A percentile compares a stretch with the other conserved stretches of the same genome.
Conservation (phyloP, 2,113 vertebrate species). For the Nycticorax nycticorax region DNA sequence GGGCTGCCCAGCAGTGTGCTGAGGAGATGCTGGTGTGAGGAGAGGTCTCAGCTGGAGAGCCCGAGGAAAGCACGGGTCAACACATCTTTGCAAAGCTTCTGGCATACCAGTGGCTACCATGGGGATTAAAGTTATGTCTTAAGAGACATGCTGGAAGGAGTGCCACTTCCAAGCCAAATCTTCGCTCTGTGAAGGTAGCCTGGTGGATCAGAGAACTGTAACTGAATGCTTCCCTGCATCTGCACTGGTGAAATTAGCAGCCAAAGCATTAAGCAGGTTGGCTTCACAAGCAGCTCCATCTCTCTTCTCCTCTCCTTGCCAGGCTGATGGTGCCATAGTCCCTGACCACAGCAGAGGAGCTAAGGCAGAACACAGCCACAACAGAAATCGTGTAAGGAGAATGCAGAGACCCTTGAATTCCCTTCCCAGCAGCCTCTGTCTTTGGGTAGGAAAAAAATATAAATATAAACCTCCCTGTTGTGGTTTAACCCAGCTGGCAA, state of each 20-base stretch:
- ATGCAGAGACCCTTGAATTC: not conserved
- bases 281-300: not conserved
- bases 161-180: not conserved
- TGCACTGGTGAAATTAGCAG: not conserved
- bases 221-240: not conserved
- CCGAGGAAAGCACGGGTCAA: not conserved
- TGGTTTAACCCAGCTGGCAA: too few relatives aligned
- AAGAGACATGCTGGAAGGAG: not conserved
- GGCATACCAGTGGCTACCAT: rapidly evolving
- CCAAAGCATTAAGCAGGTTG: not conserved
- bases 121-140: not conserved
- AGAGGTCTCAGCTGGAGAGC: not conserved
- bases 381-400: not conserved
- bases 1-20: not conserved
- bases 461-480: not conserved
- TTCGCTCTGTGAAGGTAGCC: not conserved
- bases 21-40: not conserved
- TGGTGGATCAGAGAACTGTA: not conserved
- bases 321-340: not conserved
- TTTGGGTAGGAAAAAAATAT: not conserved
- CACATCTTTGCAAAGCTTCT: not conserved
- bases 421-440: not conserved
- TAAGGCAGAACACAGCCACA: not conserved
- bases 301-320: not conserved
- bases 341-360: not conserved